These are phyloP conservation scores for Bombus balteatus DNA, from an alignment of 1,140 invertebrate species.

Conservation along the genomic window DNA sequence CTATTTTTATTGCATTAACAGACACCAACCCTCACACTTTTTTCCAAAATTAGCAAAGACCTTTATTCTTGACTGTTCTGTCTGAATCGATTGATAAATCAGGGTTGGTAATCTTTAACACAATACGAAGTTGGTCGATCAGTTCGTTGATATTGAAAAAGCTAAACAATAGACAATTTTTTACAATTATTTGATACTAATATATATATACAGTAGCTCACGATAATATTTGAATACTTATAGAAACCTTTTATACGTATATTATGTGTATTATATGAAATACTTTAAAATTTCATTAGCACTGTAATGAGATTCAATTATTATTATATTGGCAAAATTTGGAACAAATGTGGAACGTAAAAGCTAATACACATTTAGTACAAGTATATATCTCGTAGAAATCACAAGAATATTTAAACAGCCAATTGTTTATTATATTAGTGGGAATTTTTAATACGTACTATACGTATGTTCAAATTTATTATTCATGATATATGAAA, in stretches of 20 bases:
- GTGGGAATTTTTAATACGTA: neutral
- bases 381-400: neutral
- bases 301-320: neutral
- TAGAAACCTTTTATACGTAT: neutral
- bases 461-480: too few relatives aligned
- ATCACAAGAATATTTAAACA: neutral
- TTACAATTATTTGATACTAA: neutral
- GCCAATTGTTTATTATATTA: neutral
- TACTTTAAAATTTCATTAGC: neutral
- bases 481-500: neutral
- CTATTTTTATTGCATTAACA: constrained; percentile 14
- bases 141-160: constrained; percentile 15
- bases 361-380: too few relatives aligned
- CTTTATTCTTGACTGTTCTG: neutral
- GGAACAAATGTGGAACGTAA: too few relatives aligned
- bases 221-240: neutral
- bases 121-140: neutral
- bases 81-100: neutral
- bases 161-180: neutral
- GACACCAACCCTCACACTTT: neutral
- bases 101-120: neutral
- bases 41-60: neutral
- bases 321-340: too few relatives aligned
- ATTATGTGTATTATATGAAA: neutral
- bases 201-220: neutral